Conservation (phyloP, 2,113 vertebrate species). For the Apistogramma diplotaenia region DNA sequence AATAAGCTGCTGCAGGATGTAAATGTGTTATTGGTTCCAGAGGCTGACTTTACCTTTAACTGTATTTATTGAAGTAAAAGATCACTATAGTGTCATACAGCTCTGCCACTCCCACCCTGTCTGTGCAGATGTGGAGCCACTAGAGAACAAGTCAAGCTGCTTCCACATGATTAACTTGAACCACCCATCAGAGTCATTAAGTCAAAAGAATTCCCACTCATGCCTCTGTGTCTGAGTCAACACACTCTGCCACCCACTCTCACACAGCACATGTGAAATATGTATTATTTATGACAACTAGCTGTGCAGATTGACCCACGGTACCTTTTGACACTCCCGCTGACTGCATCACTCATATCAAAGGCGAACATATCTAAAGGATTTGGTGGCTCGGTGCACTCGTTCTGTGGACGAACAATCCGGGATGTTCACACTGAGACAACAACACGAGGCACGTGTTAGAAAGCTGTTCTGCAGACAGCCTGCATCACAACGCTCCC, state of each 20-base stretch:
- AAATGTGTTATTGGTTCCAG: not conserved
- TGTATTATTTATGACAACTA: not conserved
- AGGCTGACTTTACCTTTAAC: no score
- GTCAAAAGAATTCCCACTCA: no score
- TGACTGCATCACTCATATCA: not conserved
- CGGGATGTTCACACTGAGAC: no score
- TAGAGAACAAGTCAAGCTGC: not conserved
- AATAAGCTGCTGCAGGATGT: not conserved
- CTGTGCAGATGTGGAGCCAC: not conserved
- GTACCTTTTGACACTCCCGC: not conserved
- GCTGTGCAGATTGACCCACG: not conserved
- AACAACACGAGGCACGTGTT: no score
- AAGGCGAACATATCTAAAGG: not conserved
- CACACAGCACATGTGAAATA: not conserved
- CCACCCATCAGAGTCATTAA: not conserved
- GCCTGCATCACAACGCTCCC: fast-evolving
- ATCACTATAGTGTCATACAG: not conserved
- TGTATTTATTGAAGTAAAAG: not conserved
- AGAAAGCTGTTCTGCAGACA: not conserved
- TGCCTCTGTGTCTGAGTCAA: not conserved
- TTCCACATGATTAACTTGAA: no score
- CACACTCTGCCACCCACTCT: not conserved
- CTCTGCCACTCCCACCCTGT: fast-evolving
- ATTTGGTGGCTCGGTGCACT: not conserved
- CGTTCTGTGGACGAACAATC: no score